Evolutionary conservation across 2,888 invertebrate genomes (phyloP), one percentile per base, ranked within the genome.

Genomic region (Mactromeris polynyma): DNA sequence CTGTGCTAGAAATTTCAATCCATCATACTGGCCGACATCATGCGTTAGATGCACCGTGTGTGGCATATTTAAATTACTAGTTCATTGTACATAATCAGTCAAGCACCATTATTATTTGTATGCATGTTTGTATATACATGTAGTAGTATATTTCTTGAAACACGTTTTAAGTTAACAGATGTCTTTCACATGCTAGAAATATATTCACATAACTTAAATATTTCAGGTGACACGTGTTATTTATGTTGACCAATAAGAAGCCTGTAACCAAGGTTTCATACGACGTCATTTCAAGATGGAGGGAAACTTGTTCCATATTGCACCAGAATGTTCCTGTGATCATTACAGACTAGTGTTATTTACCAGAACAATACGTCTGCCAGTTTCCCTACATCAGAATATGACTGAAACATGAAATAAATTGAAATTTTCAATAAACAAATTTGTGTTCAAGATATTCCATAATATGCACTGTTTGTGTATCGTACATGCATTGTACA

Each of bases 171-270:
- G 11, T 46, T 46, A 46, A 46, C n/a, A n/a, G n/a, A n/a, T 26
- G n/a, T n/a, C 9, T 73, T 73, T 33, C 36, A 73, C 36, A 36
- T 19, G 17, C 0, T 58, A 4, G n/a, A n/a, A n/a, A 26, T 33
- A 33, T 33, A 36, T 73, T 73, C 33, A 73, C 73, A 33, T 17
- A 73, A 17, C 73, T 73, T 73, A 17, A 21, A 36, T 33, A 64
- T 82, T 82, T 82, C 82, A 82, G 82, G 64, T 82, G n/a, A 82
- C 82, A 64, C 82, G 82, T 64, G 82, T 82, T 38, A 54, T 82
- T 58, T 82, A 82, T 26, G 82, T 82, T 58, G 82, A 64, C 64
- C 38, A 82, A 82, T 82, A 58, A 82, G 54, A 54, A 38, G 42
- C 38, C 19, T 36, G 73, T 73, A 36, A 33, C 73, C 36, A 73